phyloP scores from a whole-genome alignment of 2,888 invertebrate species.

The Chymomyza fuscimana region DNA sequence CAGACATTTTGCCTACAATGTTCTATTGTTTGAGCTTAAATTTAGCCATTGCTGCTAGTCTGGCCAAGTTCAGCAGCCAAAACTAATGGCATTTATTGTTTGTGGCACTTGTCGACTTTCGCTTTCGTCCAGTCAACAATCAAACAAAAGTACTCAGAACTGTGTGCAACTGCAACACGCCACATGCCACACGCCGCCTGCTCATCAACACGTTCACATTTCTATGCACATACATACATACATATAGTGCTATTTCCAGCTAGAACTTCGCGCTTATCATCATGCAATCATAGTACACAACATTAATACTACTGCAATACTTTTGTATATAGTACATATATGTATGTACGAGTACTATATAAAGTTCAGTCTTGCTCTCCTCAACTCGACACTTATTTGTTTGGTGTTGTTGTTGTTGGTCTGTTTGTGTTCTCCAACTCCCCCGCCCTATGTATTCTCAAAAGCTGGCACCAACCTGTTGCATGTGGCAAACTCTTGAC shows the following conservation, averaged over 20 bases:
- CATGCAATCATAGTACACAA: conserved; percentile 63
- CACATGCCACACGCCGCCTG: not conserved
- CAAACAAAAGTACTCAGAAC: conserved; percentile 2
- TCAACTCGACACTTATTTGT: not conserved
- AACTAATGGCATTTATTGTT: conserved; percentile 72
- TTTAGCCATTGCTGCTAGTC: not conserved
- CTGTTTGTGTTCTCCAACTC: conserved; percentile 24
- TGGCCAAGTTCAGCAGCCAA: conserved; percentile 66
- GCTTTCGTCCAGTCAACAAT: conserved; percentile 44
- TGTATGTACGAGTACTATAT: conserved; percentile 34
- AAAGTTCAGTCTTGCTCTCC: conserved; percentile 29
- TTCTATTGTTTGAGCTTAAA: not conserved
- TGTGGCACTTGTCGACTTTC: conserved; percentile 51
- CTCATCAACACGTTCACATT: conserved; percentile 7
- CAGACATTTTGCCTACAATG: conserved; percentile 2
- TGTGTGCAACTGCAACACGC: not conserved
- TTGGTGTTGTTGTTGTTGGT: conserved; percentile 32
- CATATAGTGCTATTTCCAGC: conserved; percentile 64
- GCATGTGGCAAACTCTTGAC: conserved; percentile 39
- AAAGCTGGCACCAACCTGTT: conserved; percentile 65
- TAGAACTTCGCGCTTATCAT: conserved; percentile 70
- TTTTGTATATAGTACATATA: not conserved
- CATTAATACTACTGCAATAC: not conserved
- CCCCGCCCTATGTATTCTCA: conserved; percentile 65
- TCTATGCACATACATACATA: not conserved